phyloP scores from a whole-genome alignment of 92 coral and sea anemone species.

The Parazoanthus swiftii region DNA sequence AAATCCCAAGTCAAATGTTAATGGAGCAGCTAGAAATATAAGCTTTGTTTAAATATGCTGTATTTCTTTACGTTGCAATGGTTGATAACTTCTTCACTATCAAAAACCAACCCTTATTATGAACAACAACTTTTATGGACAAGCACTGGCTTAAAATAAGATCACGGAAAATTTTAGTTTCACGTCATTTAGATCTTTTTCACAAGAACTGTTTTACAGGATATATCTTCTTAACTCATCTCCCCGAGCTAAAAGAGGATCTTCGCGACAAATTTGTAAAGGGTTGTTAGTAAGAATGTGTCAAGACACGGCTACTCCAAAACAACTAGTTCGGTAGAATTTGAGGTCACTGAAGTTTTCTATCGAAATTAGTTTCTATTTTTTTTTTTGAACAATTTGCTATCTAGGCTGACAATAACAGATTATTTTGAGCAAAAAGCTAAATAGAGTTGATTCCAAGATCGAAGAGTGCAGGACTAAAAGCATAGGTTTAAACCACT shows the following conservation, averaged over 20 bases:
- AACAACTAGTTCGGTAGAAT: neutral
- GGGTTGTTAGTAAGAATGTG: neutral
- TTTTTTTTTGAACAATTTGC: neutral
- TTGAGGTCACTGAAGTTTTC: neutral
- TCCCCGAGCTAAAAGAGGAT: neutral
- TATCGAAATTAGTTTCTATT: too few species aligned
- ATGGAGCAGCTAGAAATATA: slow-evolving; percentile 11
- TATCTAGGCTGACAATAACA: neutral
- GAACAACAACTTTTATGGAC: neutral
- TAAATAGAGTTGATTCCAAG: too few species aligned
- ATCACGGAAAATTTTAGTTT: too few species aligned
- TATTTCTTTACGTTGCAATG: neutral
- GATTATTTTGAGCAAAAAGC: neutral
- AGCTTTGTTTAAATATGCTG: neutral
- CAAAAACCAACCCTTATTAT: neutral
- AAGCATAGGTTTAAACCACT: too few species aligned
- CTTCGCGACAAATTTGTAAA: neutral
- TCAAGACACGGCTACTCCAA: neutral
- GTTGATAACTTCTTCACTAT: neutral
- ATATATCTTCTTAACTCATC: too few species aligned
- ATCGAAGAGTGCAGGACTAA: too few species aligned
- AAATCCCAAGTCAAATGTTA: slow-evolving; percentile 79
- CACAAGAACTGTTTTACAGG: neutral
- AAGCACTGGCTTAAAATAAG: neutral
- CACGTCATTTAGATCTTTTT: too few species aligned